Evolutionary conservation across 2,797 vertebrate genomes (phyloP), one percentile per base, ranked within the genome.

Genomic region (Centropyge bicolor): DNA sequence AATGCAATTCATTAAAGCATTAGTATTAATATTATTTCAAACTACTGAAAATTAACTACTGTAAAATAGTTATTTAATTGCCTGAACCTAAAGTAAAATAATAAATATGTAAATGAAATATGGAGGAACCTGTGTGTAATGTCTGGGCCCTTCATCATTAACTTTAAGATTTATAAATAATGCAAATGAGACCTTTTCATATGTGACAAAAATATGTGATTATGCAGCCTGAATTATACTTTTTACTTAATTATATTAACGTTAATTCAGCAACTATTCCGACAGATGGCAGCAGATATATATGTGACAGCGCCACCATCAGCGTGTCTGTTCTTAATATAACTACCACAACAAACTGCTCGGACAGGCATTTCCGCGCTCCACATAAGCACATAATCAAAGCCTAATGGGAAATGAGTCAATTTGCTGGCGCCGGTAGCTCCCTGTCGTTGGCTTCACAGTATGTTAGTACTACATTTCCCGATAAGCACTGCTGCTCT

Each of bases 361-460:
- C 20, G 17, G 14, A 2, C 3, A 19, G 10, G 24, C 43, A 89
- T 79, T 94, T 94, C 93, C 93, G 91, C 17, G 88, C 81, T 94
- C 93, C 93, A 95, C 94, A 93, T 94, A 85, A 76, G 89, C 93
- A 94, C 60, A 64, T 6, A 7, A 6, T 5, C 80, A 77, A 88
- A 48, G 87, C 72, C 24, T 90, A 1, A 1, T 69, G 93, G 94
- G 92, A 89, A 79, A 78, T 66, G 91, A 89, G 90, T 92, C 78
- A 48, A 17, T 4, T 69, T 68, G 2, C 14, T 12, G 8, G 6
- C 1, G 7, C 43, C 11, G 0, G 2, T 22, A 0, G 0, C 0
- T 4, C 3, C 0, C 3, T 40, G 24, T 4, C 1, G 5, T 3
- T 4, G 3, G 12, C 3, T 51, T 19, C 0, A 12, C 0, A 6